A percentile compares a stretch with the other conserved stretches of the same genome.
These are phyloP conservation scores for Pseudoatta argentina DNA, from an alignment of 1,140 invertebrate species.

Conservation along the genomic window DNA sequence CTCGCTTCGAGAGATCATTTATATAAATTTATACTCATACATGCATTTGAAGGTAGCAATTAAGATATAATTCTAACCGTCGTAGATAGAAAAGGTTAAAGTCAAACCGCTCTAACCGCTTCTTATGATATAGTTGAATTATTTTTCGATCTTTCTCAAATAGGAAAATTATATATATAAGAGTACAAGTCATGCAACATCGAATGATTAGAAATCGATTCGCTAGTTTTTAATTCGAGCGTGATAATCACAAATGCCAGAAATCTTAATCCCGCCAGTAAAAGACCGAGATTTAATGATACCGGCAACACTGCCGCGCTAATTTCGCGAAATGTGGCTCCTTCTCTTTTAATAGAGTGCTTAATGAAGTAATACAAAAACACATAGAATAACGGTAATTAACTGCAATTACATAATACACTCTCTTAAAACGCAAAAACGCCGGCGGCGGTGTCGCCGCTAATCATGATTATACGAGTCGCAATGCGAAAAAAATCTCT, in stretches of 20 bases:
- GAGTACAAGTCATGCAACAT: not conserved
- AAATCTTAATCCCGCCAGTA: not conserved
- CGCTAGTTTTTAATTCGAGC: not conserved
- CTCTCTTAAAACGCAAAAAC: conserved; percentile 35
- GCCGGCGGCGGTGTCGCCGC: not conserved
- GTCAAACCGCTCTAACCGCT: not conserved
- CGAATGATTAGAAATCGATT: not conserved
- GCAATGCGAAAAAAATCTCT: conserved; percentile 1
- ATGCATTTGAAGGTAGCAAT: not conserved
- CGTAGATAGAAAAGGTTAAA: conserved; percentile 20
- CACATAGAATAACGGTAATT: conserved; percentile 44
- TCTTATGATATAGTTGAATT: not conserved
- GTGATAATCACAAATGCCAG: not conserved
- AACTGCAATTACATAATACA: conserved; percentile 55
- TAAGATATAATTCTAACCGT: not conserved
- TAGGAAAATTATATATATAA: conserved; percentile 2
- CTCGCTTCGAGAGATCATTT: not conserved
- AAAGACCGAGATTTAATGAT: not conserved
- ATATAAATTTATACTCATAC: conserved; percentile 6
- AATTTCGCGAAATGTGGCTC: not conserved
- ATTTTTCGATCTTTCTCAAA: conserved; percentile 27
- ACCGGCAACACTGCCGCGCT: not conserved
- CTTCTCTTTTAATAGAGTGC: not conserved
- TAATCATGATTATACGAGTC: conserved; percentile 64
- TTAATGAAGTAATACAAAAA: conserved; percentile 22